phyloP scores from a whole-genome alignment of 1,140 invertebrate species.

The Drosophila orena region DNA sequence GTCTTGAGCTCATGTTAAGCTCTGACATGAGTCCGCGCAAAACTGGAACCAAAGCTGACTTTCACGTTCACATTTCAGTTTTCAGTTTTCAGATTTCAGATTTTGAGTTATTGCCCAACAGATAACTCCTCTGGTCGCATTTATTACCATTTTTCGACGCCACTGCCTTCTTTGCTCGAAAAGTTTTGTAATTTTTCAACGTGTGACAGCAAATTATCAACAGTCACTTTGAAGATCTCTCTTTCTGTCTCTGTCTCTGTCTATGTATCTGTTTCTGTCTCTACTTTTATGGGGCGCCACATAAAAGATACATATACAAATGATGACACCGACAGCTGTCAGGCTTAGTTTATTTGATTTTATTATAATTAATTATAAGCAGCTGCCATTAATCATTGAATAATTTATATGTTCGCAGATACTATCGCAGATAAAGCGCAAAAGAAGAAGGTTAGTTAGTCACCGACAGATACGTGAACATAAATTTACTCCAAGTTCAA shows the following conservation, averaged over 20 bases:
- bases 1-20: constrained; percentile 39
- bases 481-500: constrained; percentile 53
- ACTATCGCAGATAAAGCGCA: constrained; percentile 33
- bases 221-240: constrained; percentile 57
- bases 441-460: constrained; percentile 56
- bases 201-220: constrained; percentile 82
- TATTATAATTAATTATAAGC: constrained; percentile 83
- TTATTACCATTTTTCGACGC: constrained; percentile 58
- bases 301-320: constrained; percentile 67
- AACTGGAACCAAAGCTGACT: constrained; percentile 18
- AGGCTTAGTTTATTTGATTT: constrained; percentile 82
- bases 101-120: constrained; percentile 71
- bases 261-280: not conserved
- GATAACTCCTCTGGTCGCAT: constrained; percentile 38
- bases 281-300: constrained; percentile 54
- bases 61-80: constrained; percentile 16
- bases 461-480: constrained; percentile 35
- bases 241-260: constrained; percentile 16
- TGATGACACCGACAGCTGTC: constrained; percentile 84
- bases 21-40: constrained; percentile 29
- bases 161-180: constrained; percentile 33
- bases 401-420: constrained; percentile 71
- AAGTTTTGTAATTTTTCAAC: constrained; percentile 70
- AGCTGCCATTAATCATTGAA: constrained; percentile 80
- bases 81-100: constrained; percentile 24